Base-by-base conservation (phyloP, 2,113 vertebrate genomes). In the Lanius ludovicianus region DNA sequence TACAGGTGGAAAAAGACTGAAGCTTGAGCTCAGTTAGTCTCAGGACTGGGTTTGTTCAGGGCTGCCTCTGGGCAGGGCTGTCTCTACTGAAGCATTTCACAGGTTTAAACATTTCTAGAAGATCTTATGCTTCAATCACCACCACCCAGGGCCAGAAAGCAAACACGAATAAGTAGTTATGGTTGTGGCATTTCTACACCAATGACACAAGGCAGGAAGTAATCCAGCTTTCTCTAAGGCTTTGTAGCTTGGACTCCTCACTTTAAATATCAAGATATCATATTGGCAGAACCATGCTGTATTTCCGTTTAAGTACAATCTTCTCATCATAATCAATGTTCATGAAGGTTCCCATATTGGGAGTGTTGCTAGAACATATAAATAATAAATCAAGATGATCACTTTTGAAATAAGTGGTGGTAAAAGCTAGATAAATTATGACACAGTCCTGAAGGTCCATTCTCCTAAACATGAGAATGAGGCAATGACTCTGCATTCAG, bases 361-460 rank as follows among this genome's bases (percentile, higher is more conserved):
- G 49, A 87, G 56, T 44, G 53, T 82, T 90, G 67, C 56, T 90
- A 85, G 55, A 95, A 96, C 60, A 93, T 53, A 82, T 63, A n/a
- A 46, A 70, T 62, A 69, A 69, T 46, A 69, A 78, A 69, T 22
- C 49, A 87, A 93, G 64, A 90, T 73, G 46, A 94, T 81, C 31
- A 41, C 44, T 91, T 94, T 71, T 84, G 35, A 92, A 76, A 47
- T 70, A 94, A 89, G 56, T 87, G 55, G 56, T 63, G 74, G 93
- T 74, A 96, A 94, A 97, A 97, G 53, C 90, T 93, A 77, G 68
- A 93, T 93, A 91, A 96, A 94, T 94, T 92, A 95, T 70, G 57
- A 62, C 57, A 77, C 35, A 67, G 35, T 82, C 64, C 42, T 93
- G 87, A 86, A 91, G 69, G 49, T 84, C 71, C 35, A 6, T 63